A percentile compares a stretch with the other conserved stretches of the same genome.
These are phyloP conservation scores for Epiperipatus broadwayi DNA, from an alignment of 2,888 invertebrate genomes.

Conservation along the genomic window DNA sequence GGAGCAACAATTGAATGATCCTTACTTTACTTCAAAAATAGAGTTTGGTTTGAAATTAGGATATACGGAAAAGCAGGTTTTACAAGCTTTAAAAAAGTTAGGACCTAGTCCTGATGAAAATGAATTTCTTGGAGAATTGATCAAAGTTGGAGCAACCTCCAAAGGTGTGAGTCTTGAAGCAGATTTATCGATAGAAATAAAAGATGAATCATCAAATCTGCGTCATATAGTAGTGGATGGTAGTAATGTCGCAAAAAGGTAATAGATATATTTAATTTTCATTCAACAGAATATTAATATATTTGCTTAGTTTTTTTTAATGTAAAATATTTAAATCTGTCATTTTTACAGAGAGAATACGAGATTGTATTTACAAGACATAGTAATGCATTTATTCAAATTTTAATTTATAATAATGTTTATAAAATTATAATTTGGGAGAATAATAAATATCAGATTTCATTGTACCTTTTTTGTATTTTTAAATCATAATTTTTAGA, in stretches of 20 bases:
- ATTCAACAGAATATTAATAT: too few species aligned
- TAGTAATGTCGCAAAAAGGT: constrained; percentile 85
- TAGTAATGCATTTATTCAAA: too few species aligned
- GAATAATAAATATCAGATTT: too few species aligned
- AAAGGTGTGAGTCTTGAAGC: background rate
- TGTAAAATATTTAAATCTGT: too few species aligned
- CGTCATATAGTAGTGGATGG: constrained; percentile 77
- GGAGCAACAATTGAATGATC: constrained; percentile 16
- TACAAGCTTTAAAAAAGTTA: constrained; percentile 59
- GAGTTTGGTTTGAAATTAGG: constrained; percentile 82
- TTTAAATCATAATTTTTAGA: too few species aligned
- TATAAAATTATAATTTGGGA: too few species aligned
- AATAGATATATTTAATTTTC: constrained; percentile 18
- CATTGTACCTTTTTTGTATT: too few species aligned
- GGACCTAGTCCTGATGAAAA: constrained; percentile 67
- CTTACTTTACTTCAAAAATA: constrained; percentile 40
- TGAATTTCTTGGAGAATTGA: constrained; percentile 67
- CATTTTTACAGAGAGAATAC: too few species aligned
- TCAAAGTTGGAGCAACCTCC: constrained; percentile 45
- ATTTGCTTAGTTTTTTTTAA: too few species aligned
- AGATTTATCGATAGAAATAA: too few species aligned
- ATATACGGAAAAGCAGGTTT: constrained; percentile 66
- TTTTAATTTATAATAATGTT: too few species aligned
- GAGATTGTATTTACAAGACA: too few species aligned
- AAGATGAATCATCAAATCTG: constrained; percentile 19